Conservation (phyloP, 2,797 vertebrate species). For the Kryptopterus vitreolus region DNA sequence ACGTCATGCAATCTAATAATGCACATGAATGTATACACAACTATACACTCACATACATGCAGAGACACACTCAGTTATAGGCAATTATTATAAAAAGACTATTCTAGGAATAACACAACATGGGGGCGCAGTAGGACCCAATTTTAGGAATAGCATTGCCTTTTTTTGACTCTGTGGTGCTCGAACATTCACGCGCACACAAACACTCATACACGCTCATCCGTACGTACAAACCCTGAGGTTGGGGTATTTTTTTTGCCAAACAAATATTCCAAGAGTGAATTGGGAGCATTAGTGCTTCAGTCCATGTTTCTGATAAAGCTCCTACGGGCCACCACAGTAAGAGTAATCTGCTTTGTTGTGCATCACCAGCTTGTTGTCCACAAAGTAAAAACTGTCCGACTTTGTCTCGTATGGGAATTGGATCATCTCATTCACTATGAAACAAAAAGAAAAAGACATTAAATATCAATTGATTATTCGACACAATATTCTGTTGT, state of each 20-base stretch:
- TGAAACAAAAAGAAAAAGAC: not conserved
- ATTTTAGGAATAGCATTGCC: conserved; percentile 1
- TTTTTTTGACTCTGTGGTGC: not conserved
- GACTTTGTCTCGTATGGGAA: conserved; percentile 96
- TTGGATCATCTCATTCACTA: conserved; percentile 95
- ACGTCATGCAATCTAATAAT: conserved; percentile 20
- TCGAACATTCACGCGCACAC: not conserved
- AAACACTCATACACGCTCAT: not conserved
- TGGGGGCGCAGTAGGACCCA: not conserved
- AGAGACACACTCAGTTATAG: conserved; percentile 7
- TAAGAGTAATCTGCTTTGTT: conserved; percentile 99
- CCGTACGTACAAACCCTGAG: conserved; percentile 56
- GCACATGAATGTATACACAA: conserved; percentile 32
- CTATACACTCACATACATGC: conserved; percentile 30
- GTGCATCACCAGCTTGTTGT: conserved; percentile 99
- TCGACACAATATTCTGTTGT: not conserved
- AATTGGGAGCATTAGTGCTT: conserved; percentile 29
- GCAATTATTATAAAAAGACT: conserved; percentile 10
- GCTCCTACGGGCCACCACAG: conserved; percentile 84
- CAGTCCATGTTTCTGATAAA: conserved; percentile 55
- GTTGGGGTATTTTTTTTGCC: conserved; percentile 35
- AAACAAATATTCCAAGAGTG: conserved; percentile 22
- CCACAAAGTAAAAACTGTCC: conserved; percentile 99
- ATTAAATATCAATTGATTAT: not conserved
- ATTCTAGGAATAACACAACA: conserved; percentile 16